Base-by-base conservation (phyloP, 2,113 vertebrate species). In the Lepisosteus osseus region DNA sequence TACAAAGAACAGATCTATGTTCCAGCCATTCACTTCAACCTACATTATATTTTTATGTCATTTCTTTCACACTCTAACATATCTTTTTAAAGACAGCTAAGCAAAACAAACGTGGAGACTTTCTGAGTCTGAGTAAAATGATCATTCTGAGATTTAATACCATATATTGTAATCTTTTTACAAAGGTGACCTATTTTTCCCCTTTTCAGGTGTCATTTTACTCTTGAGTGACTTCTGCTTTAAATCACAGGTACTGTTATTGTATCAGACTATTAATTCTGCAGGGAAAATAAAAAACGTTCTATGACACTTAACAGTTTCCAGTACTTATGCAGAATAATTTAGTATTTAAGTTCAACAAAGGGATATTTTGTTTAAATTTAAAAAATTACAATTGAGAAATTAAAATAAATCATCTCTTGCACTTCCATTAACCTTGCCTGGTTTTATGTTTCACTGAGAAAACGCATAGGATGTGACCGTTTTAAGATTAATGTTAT, bases 391-490 rank as follows among this genome's bases (percentile, higher is more conserved):
- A 85, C 82, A 87, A 80, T 80, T 78, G 72, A 85, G 80, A 74
- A 90, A 90, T 87, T 90, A 83, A 90, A 91, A 90, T 89, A 89
- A 89, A 89, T 89, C 87, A 87, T 71, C 77, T 72, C 76, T 14
- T 87, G 89, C 86, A 89, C 86, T 90, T 83, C 77, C 82, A 84
- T 85, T 89, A 86, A 89, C 87, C 87, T 78, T 71, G 9, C 43
- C 76, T 77, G 73, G 79, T 84, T 87, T 88, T 84, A 74, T 72
- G 75, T 89, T 89, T 82, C 80, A 67, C 74, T 79, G 72, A 45
- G 59, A 68, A 73, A 80, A 78, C 80, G 74, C 78, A 2, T 72
- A 78, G 82, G 79, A 86, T 68, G 62, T 73, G 72, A 54, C 54
- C 59, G 63, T 14, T 43, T 72, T 40, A 2, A 66, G 73, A 76